Conservation (phyloP, 2,888 invertebrate genomes). For the Drosophila cracens region DNA sequence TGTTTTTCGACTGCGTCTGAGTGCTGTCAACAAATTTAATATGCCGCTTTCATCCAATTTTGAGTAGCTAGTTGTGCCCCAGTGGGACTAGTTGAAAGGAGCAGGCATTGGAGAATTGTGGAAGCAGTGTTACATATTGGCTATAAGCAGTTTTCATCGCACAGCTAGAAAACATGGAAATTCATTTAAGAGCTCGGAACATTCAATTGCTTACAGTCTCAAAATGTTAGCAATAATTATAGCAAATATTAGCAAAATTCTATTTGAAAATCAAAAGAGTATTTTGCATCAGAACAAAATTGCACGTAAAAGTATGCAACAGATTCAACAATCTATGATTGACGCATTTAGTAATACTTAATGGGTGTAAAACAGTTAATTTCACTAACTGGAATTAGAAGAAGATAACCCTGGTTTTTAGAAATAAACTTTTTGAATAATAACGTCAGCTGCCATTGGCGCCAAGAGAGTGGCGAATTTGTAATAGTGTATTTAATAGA, state of each 20-base stretch:
- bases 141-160: not conserved
- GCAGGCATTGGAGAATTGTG: not conserved
- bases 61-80: not conserved
- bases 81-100: conserved; percentile 2
- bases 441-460: not conserved
- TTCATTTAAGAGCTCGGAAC: not conserved
- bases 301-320: not conserved
- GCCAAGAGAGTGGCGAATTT: not conserved
- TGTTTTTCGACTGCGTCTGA: conserved; percentile 26
- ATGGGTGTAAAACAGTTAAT: not conserved
- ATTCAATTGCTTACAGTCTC: not conserved
- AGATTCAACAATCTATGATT: not conserved
- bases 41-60: conserved; percentile 62
- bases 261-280: not conserved
- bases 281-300: not conserved
- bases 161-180: not conserved
- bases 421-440: not conserved
- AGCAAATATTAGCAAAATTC: not conserved
- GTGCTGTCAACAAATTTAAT: conserved; percentile 59
- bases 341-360: not conserved
- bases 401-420: not conserved
- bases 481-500: conserved; percentile 1
- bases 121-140: not conserved
- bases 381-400: not conserved
- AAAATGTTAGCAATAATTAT: not conserved